phyloP scores from a whole-genome alignment of 2,888 invertebrate genomes.

The Neria commutata region DNA sequence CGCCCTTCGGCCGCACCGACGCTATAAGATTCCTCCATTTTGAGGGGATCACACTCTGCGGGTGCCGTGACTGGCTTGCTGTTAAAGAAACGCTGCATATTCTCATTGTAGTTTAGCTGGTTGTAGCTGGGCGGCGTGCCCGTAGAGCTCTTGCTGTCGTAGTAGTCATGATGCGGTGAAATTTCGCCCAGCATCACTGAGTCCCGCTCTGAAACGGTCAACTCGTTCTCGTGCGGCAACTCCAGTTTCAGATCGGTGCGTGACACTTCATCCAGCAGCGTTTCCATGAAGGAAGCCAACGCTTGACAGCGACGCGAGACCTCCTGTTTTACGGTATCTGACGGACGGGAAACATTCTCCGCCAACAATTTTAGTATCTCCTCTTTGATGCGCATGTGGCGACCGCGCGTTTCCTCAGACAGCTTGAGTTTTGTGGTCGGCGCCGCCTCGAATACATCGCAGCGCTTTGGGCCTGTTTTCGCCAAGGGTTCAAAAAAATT shows the following conservation, averaged over 20 bases:
- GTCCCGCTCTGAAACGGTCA: conserved; percentile 69
- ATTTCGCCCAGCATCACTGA: conserved; percentile 85
- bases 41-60: conserved; percentile 63
- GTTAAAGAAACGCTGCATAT: conserved; percentile 73
- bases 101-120: conserved; percentile 85
- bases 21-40: conserved; percentile 60
- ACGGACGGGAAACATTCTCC: conserved; percentile 65
- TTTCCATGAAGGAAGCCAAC: conserved; percentile 77
- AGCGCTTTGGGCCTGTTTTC: conserved; percentile 75
- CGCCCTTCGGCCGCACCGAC: conserved; percentile 51
- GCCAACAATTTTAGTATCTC: conserved; percentile 73
- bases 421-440: conserved; percentile 57
- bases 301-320: conserved; percentile 75
- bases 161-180: conserved; percentile 82
- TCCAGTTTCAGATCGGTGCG: conserved; percentile 68
- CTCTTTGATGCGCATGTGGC: conserved; percentile 68
- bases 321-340: conserved; percentile 69
- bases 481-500: not conserved
- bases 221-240: conserved; percentile 67
- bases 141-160: conserved; percentile 78
- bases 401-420: conserved; percentile 68
- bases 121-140: conserved; percentile 84
- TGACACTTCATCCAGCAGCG: conserved; percentile 71
- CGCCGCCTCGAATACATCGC: conserved; percentile 72
- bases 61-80: conserved; percentile 70